Base-by-base conservation (phyloP, 1,140 invertebrate genomes). In the Fopius arisanus region DNA sequence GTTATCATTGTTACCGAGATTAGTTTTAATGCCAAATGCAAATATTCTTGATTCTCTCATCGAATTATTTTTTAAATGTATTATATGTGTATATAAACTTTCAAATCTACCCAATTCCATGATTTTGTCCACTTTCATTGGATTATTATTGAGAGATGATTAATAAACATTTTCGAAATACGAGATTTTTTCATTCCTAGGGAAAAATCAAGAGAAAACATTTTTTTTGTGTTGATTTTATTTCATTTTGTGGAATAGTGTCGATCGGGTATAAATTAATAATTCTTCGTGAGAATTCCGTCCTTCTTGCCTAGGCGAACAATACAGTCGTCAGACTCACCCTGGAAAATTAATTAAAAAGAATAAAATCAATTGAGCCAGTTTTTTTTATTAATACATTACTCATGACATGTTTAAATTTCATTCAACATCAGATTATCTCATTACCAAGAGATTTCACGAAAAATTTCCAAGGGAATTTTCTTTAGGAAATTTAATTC, bases 311-410 rank as follows among this genome's bases (percentile, higher is more conserved):
- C 95, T 82, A 99, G 90, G 83, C 97, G 91, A 59, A 94, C 94
- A 72, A 99, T 94, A 83, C 97, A 98, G 88, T 99, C 97, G 88
- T 99, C 98, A 21, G 96, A 97, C 91, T 99, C 98, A 79, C 98
- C 97, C 93, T 94, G 78, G 23, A 89, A 89, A 80, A 67, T 41
- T 37, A 37, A 37, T 37, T 66, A 31, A 70, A 48, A 23, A 9
- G 2, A 43, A 19, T 4, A 23, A 40, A 9, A 40, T 67, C 31
- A 40, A 67, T 37, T 2, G 12, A 21, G 14, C 19, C n/a, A 51
- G n/a, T n/a, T 33, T 51, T 67, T 68, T 23, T 67, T 21, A 3
- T 6, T 51, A 12, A 3, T 21, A 19, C 7, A 51, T 51, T 51
- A 12, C 2, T n/a, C n/a, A 3, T 3, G 9, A 37, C 3, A 37